Base-by-base conservation (phyloP, 2,888 invertebrate genomes). In the Adelphocoris suturalis region DNA sequence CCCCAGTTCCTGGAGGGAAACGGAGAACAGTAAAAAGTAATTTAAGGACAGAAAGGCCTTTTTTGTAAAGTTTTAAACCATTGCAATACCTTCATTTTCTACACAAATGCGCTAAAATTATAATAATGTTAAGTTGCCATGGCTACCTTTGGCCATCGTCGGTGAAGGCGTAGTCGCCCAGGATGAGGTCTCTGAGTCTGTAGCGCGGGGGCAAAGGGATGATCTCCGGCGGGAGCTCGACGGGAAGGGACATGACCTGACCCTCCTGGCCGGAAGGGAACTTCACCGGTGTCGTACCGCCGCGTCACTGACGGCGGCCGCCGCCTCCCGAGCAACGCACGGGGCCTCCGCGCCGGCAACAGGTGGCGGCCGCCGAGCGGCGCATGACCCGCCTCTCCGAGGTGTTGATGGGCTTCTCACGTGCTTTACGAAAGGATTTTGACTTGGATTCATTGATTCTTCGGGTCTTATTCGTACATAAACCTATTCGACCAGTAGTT, bases 111-210 rank as follows among this genome's bases (percentile, higher is more conserved):
- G n/a, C n/a, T n/a, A n/a, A n/a, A n/a, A n/a, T n/a, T n/a, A n/a
- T n/a, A n/a, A n/a, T n/a, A n/a, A n/a, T n/a, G n/a, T n/a, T n/a
- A n/a, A n/a, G n/a, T n/a, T n/a, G n/a, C n/a, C n/a, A n/a, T n/a
- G n/a, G 37, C 3, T 37, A 97, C 97, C 97, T 96, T 95, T 96
- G 96, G 78, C 96, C 96, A 92, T 96, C 96, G 93, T 96, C 96
- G 93, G 95, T 96, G 93, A 96, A 96, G 19, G 96, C 96, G 93
- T 96, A 96, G 93, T 97, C 97, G 80, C 97, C 97, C 92, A 96
- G 94, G 92, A 97, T 95, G 92, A 97, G 95, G 93, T 97, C 97
- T 91, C 97, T 94, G 92, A 97, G 95, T 88, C 97, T 95, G 94
- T 97, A 97, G 91, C 97, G 94, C 46, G 92, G 92, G 4, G 91